phyloP scores from a whole-genome alignment of 2,797 vertebrate species.

The Oreortyx pictus region DNA sequence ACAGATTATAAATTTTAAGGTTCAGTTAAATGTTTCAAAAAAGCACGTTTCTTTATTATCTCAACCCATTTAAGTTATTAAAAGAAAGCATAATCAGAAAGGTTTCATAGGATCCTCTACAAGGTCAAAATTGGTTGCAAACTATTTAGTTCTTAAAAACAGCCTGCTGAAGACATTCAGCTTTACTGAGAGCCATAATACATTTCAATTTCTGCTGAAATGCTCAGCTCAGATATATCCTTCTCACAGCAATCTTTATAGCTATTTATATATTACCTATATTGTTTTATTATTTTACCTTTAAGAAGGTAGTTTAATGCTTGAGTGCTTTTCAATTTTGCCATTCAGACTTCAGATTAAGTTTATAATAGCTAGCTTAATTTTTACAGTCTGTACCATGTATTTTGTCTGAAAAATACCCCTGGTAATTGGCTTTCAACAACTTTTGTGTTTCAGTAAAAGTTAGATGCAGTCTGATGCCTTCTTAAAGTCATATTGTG shows the following conservation, averaged over 20 bases:
- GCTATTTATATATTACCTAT: constrained; percentile 36
- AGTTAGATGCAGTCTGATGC: constrained; percentile 32
- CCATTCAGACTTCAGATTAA: constrained; percentile 48
- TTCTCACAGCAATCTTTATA: constrained; percentile 29
- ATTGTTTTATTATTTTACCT: constrained; percentile 61
- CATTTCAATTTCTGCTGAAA: neutral
- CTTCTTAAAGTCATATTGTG: neutral
- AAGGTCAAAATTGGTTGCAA: neutral
- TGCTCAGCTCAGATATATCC: neutral
- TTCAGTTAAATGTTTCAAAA: neutral
- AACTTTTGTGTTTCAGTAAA: constrained; percentile 36
- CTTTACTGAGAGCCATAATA: neutral
- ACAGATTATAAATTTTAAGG: neutral
- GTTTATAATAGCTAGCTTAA: constrained; percentile 60
- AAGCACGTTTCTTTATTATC: neutral
- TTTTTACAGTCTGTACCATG: constrained; percentile 41
- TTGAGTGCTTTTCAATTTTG: constrained; percentile 70
- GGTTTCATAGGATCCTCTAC: neutral
- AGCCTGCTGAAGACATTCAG: neutral
- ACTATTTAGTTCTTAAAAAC: neutral
- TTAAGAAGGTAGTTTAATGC: constrained; percentile 62
- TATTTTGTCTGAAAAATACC: constrained; percentile 29
- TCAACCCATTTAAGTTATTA: neutral
- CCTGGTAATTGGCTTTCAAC: neutral
- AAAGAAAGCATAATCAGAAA: neutral